phyloP scores from a whole-genome alignment of 1,140 invertebrate species.

The Papilio helenus region DNA sequence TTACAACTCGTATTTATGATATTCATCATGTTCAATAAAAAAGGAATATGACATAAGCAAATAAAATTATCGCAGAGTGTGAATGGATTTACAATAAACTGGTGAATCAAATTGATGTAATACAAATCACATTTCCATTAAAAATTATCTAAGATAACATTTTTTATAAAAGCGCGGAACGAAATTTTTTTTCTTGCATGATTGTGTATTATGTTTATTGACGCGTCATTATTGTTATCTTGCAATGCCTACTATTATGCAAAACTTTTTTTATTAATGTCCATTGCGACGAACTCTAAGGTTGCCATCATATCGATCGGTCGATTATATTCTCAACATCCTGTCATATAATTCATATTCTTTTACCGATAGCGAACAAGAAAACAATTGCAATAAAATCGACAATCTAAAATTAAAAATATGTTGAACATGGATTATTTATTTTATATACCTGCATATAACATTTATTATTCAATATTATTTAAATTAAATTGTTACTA shows the following conservation, averaged over 20 bases:
- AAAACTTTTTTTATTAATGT: conserved; percentile 11
- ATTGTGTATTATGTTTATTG: conserved; percentile 4
- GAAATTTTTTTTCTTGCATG: background rate
- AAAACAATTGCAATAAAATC: no score
- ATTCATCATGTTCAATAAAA: conserved; percentile 53
- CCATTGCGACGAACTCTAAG: conserved; percentile 1
- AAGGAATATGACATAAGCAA: conserved; percentile 45
- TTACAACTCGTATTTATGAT: conserved; percentile 53
- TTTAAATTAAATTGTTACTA: no score
- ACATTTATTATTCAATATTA: no score
- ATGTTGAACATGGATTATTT: no score
- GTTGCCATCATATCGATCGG: conserved; percentile 19
- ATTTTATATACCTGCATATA: no score
- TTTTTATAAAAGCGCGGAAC: background rate
- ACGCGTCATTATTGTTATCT: background rate
- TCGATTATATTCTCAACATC: background rate
- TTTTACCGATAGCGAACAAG: no score
- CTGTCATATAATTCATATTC: background rate
- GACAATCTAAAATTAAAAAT: no score
- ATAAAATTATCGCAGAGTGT: conserved; percentile 38
- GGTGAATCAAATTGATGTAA: background rate
- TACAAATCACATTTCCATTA: background rate
- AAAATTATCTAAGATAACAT: background rate
- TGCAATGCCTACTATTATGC: conserved; percentile 25
- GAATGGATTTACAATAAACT: conserved; percentile 13